phyloP scores from a whole-genome alignment of 2,113 vertebrate species.

The Micromys minutus region DNA sequence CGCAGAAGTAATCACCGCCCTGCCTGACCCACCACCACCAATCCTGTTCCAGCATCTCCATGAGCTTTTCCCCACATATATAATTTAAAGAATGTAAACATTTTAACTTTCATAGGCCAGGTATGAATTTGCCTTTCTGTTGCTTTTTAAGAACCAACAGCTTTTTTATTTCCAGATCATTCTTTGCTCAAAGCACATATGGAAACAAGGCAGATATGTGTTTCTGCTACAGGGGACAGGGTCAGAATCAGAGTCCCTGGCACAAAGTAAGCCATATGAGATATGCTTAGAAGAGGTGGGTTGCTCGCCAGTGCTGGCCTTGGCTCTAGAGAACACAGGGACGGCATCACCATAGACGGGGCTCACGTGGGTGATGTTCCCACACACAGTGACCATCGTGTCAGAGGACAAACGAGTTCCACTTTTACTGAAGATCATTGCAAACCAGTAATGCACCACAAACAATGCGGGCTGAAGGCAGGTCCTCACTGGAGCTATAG shows the following conservation, averaged over 20 bases:
- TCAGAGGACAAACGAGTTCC: no score
- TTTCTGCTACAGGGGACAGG: background rate
- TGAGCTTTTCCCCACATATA: background rate
- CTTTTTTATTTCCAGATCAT: background rate
- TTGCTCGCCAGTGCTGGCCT: background rate
- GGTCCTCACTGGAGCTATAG: background rate
- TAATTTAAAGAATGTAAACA: background rate
- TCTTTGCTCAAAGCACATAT: background rate
- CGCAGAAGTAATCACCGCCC: background rate
- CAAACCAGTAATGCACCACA: fast-evolving
- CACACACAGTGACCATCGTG: no score
- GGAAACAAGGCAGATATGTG: background rate
- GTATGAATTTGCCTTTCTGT: background rate
- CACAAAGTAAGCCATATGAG: background rate
- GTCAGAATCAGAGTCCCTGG: background rate
- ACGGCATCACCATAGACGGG: background rate
- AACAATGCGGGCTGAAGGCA: background rate
- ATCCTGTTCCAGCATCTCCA: background rate
- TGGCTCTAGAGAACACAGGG: background rate
- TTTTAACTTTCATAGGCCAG: background rate
- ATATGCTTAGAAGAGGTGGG: background rate
- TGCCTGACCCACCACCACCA: background rate
- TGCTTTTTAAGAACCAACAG: background rate
- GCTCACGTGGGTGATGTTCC: background rate
- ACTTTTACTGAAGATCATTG: background rate